phyloP scores from a whole-genome alignment of 2,797 vertebrate species.

The Malacoraja senta region DNA sequence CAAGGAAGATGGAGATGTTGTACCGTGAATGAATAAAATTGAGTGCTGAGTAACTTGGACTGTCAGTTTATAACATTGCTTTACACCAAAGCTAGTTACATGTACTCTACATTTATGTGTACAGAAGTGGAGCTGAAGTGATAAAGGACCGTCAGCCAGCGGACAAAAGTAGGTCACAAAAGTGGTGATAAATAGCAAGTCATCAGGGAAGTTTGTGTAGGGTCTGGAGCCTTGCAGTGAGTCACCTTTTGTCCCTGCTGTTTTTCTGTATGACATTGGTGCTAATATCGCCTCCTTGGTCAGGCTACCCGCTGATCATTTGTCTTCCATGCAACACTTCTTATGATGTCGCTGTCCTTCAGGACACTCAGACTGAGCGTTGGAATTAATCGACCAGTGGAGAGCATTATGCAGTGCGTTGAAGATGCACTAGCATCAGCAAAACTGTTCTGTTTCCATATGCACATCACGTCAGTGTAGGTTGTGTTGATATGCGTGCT shows the following conservation, averaged over 20 bases:
- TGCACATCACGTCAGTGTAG: not conserved
- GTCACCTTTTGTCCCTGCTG: not conserved
- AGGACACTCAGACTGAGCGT: not conserved
- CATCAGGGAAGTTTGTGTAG: not conserved
- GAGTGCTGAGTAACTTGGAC: not conserved
- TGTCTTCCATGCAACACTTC: not conserved
- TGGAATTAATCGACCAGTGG: not conserved
- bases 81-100: not conserved
- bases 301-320: not conserved
- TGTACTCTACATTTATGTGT: not conserved
- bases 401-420: not conserved
- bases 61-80: too few species aligned
- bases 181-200: not conserved
- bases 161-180: slow-evolving; percentile 21
- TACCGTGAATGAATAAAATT: too few species aligned
- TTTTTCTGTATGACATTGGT: not conserved
- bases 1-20: too few species aligned
- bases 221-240: not conserved
- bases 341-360: not conserved
- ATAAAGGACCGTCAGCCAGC: too few species aligned
- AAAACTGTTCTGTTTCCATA: not conserved
- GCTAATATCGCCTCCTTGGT: not conserved
- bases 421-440: not conserved
- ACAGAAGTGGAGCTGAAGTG: not conserved
- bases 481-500: not conserved